A percentile compares a stretch with the other conserved stretches of the same genome.
Evolutionary conservation across 2,797 vertebrate genomes (phyloP).

Genomic region (Arctocebus calabarensis): DNA sequence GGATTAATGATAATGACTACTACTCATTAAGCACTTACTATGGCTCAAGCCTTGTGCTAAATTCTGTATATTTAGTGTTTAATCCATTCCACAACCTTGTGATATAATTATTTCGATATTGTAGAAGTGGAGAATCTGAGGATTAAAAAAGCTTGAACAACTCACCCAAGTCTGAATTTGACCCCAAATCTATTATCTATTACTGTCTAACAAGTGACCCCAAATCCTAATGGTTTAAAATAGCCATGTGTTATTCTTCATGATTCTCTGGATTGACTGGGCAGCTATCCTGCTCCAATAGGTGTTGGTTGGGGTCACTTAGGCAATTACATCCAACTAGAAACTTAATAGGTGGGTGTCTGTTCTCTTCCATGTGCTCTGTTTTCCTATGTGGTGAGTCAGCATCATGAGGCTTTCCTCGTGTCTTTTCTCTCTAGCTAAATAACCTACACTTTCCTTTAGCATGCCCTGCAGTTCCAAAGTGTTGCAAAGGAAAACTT

Average conservation of each 20-base stretch:
- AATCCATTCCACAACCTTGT: neutral
- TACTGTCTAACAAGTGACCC: neutral
- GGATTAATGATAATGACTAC: neutral
- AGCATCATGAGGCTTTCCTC: neutral
- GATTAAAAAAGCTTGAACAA: neutral
- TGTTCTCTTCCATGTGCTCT: neutral
- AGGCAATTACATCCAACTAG: neutral
- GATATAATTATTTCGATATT: neutral
- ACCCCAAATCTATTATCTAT: neutral
- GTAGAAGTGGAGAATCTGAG: neutral
- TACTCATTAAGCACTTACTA: neutral
- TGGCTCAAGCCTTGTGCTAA: neutral
- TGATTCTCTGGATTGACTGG: neutral
- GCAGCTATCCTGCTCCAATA: neutral
- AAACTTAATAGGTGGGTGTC: neutral
- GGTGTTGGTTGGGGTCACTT: neutral
- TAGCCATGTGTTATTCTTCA: neutral
- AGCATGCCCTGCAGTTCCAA: neutral
- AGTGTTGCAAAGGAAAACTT: neutral
- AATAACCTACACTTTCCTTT: neutral
- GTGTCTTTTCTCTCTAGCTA: neutral
- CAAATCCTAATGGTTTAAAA: neutral
- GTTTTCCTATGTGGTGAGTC: neutral
- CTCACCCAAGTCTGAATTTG: neutral
- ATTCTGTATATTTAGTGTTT: neutral